These are phyloP conservation scores for Thinocorus orbignyianus DNA, from an alignment of 2,113 vertebrate genomes.

Conservation along the genomic window DNA sequence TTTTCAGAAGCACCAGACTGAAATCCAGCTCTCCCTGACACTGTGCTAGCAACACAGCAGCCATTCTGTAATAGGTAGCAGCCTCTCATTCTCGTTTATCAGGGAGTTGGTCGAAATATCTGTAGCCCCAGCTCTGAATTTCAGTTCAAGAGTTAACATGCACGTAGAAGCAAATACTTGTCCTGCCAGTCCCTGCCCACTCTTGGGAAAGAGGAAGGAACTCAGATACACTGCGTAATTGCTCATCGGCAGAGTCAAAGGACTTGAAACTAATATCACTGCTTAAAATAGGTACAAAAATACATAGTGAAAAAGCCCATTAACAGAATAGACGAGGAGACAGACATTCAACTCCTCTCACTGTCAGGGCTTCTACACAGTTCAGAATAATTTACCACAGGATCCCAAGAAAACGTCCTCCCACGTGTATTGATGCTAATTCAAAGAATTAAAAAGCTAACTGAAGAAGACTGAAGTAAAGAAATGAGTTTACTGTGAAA, in stretches of 20 bases:
- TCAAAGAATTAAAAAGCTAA: slow-evolving; percentile 31
- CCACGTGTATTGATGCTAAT: slow-evolving; percentile 22
- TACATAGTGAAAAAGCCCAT: slow-evolving; percentile 6
- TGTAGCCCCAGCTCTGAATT: not conserved
- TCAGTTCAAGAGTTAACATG: slow-evolving; percentile 12
- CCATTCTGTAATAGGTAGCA: not conserved
- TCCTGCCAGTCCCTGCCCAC: not conserved
- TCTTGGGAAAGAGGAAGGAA: slow-evolving; percentile 2
- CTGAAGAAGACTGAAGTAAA: not conserved
- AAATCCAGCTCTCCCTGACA: not conserved
- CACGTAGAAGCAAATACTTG: not conserved
- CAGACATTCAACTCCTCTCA: slow-evolving; percentile 9
- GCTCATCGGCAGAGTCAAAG: not conserved
- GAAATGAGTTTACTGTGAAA: not conserved
- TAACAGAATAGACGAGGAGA: not conserved
- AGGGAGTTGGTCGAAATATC: not conserved
- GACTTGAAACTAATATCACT: not conserved
- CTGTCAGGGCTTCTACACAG: not conserved
- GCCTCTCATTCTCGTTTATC: not conserved
- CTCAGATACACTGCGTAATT: slow-evolving; percentile 27
- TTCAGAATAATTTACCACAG: not conserved
- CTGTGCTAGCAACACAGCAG: not conserved
- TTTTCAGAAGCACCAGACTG: not conserved
- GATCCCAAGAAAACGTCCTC: slow-evolving; percentile 8
- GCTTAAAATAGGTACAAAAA: slow-evolving; percentile 34